These are phyloP conservation scores for Rambutsinella grinnellia DNA, from an alignment of 2,888 invertebrate genomes.

Conservation along the genomic window DNA sequence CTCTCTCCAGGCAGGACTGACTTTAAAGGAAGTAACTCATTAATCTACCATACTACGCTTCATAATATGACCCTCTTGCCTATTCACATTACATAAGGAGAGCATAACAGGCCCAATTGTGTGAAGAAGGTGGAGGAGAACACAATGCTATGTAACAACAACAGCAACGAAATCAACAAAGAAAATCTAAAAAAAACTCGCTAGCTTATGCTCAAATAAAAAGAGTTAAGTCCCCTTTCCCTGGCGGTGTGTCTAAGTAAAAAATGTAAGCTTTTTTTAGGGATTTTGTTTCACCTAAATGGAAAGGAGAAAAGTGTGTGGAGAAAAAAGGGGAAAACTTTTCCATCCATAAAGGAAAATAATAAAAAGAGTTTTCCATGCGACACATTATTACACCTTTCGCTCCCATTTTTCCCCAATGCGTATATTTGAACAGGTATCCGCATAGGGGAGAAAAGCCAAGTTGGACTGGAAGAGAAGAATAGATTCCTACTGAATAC, in stretches of 20 bases:
- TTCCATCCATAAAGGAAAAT: too few species aligned
- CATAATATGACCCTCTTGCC: slow-evolving; percentile 14
- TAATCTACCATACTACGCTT: slow-evolving; percentile 56
- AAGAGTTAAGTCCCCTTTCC: not conserved
- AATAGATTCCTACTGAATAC: too few species aligned
- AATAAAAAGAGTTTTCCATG: not conserved
- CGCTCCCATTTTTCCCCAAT: not conserved
- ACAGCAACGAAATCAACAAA: not conserved
- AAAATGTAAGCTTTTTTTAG: not conserved
- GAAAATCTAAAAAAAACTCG: not conserved
- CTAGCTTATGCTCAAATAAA: not conserved
- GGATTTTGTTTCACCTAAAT: not conserved
- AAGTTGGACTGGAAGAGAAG: too few species aligned
- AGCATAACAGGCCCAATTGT: not conserved
- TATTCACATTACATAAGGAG: not conserved
- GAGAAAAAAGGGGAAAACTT: too few species aligned
- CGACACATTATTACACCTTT: slow-evolving; percentile 45
- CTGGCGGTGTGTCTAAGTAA: not conserved
- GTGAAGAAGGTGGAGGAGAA: not conserved
- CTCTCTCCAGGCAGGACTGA: slow-evolving; percentile 46
- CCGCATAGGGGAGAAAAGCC: slow-evolving; percentile 15
- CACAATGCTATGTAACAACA: not conserved
- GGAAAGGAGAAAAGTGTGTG: too few species aligned
- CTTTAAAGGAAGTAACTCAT: slow-evolving; percentile 57
- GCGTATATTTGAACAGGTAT: not conserved